These are phyloP conservation scores for Dascyllus trimaculatus DNA, from an alignment of 2,113 vertebrate genomes.

Conservation along the genomic window DNA sequence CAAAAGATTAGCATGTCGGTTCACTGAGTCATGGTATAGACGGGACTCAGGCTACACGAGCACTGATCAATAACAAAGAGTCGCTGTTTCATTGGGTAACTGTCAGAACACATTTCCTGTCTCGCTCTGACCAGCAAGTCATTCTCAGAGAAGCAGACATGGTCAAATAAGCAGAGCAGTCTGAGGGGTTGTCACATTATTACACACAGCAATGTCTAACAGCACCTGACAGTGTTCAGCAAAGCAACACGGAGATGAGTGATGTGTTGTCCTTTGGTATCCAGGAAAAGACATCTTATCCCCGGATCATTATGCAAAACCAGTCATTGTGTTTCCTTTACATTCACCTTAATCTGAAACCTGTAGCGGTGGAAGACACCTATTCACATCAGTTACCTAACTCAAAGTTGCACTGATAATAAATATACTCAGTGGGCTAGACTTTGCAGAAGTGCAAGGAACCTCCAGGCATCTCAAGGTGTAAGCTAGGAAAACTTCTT, in stretches of 20 bases:
- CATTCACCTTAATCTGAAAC: neutral
- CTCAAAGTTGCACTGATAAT: neutral
- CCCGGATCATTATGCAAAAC: neutral
- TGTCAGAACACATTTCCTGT: slow-evolving; percentile 53
- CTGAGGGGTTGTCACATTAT: slow-evolving; percentile 51
- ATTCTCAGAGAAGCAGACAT: slow-evolving; percentile 44
- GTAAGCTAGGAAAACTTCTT: too few species aligned
- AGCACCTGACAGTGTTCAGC: slow-evolving; percentile 29
- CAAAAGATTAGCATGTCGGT: slow-evolving; percentile 16
- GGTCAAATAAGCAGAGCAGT: slow-evolving; percentile 37
- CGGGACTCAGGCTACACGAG: slow-evolving; percentile 12
- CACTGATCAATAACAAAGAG: slow-evolving; percentile 53
- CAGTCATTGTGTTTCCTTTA: neutral
- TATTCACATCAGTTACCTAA: neutral
- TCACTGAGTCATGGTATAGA: slow-evolving; percentile 26
- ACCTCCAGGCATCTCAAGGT: too few species aligned
- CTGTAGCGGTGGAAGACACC: neutral
- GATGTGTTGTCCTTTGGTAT: slow-evolving; percentile 9
- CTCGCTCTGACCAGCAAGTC: slow-evolving; percentile 23
- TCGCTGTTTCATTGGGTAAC: slow-evolving; percentile 51
- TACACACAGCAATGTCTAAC: slow-evolving; percentile 38
- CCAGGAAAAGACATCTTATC: slow-evolving; percentile 7
- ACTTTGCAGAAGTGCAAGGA: too few species aligned
- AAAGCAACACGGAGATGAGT: slow-evolving; percentile 9
- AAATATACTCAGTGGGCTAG: neutral